Evolutionary conservation across 2,888 invertebrate species (phyloP).

Genomic region (Drosophila sordidapex): DNA sequence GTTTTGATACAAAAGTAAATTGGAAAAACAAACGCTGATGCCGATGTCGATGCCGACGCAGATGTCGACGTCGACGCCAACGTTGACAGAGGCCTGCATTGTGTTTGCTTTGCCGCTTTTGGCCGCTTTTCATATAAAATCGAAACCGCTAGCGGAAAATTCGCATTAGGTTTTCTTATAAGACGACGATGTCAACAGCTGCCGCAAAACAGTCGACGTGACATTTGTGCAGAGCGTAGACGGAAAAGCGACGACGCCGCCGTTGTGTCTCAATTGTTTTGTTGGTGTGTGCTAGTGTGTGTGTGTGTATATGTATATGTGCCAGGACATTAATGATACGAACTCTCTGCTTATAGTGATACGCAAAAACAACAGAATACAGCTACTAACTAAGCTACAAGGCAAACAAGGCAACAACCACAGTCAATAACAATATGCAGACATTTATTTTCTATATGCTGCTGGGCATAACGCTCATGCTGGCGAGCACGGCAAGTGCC

Average conservation of each 20-base stretch:
- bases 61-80: not conserved
- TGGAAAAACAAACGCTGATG: conserved; percentile 33
- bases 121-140: conserved; percentile 83
- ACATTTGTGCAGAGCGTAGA: conserved; percentile 63
- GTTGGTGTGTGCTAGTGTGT: conserved; percentile 7
- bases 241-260: conserved; percentile 43
- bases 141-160: conserved; percentile 81
- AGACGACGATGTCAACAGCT: conserved; percentile 83
- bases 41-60: conserved; percentile 8
- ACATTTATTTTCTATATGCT: conserved; percentile 64
- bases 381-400: conserved; percentile 11
- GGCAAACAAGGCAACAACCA: conserved; percentile 9
- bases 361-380: conserved; percentile 33
- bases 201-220: conserved; percentile 63
- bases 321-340: conserved; percentile 55
- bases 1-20: conserved; percentile 51
- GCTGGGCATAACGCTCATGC: conserved; percentile 60
- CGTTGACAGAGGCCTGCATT: conserved; percentile 63
- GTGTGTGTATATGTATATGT: conserved; percentile 21
- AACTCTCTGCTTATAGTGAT: conserved; percentile 27
- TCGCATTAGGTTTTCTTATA: conserved; percentile 84
- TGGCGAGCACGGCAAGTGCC: conserved; percentile 64
- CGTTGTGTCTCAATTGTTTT: conserved; percentile 34
- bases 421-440: conserved; percentile 66
- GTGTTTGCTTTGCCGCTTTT: conserved; percentile 63